These are phyloP conservation scores for Dermochelys coriacea DNA, from an alignment of 2,797 vertebrate genomes.

Conservation along the genomic window DNA sequence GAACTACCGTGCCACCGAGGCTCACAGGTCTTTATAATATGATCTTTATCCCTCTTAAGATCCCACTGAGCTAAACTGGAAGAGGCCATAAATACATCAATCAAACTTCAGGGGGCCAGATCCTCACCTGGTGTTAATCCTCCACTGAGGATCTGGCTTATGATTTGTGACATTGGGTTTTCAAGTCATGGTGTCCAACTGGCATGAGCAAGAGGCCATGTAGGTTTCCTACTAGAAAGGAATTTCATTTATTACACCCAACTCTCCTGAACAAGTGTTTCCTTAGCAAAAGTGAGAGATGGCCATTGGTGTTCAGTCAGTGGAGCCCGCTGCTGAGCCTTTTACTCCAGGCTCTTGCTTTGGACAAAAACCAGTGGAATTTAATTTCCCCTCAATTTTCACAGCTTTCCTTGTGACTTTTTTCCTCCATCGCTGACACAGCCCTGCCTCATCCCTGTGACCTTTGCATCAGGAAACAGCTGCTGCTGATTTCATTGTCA, in stretches of 20 bases:
- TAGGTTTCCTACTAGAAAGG: neutral
- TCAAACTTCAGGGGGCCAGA: neutral
- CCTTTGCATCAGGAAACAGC: neutral
- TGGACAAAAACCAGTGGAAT: neutral
- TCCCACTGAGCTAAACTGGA: neutral
- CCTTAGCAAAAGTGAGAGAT: neutral
- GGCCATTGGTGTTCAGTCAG: neutral
- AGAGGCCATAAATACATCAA: neutral
- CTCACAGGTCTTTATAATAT: neutral
- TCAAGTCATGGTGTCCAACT: neutral
- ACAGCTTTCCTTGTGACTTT: neutral
- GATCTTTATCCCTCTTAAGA: neutral
- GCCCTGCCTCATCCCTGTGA: neutral
- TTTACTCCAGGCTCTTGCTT: neutral
- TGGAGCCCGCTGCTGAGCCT: neutral
- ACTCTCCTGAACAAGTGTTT: neutral
- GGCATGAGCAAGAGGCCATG: neutral
- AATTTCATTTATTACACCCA: neutral
- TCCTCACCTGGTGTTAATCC: neutral
- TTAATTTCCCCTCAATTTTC: neutral
- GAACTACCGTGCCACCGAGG: neutral
- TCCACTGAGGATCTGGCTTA: neutral
- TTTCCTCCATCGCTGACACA: neutral
- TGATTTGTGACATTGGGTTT: neutral
- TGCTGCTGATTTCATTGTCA: neutral